Evolutionary conservation across 2,797 vertebrate species (phyloP).

Genomic region (Artibeus lituratus): DNA sequence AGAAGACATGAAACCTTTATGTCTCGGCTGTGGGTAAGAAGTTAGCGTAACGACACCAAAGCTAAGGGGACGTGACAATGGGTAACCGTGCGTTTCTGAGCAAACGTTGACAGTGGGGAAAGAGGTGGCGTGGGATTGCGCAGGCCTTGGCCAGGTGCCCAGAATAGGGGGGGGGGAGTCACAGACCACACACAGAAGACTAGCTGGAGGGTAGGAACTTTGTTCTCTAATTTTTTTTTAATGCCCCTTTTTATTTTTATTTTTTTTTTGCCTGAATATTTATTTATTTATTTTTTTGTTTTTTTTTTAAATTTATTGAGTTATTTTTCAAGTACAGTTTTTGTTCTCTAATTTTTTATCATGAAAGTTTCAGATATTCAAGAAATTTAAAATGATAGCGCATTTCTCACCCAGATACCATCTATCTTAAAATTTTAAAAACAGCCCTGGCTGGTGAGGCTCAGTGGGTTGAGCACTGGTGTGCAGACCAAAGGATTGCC

Average conservation of each 20-base stretch:
- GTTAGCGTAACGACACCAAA: not conserved
- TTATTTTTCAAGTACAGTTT: too few species aligned
- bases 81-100: not conserved
- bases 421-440: not conserved
- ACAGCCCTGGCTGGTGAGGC: too few species aligned
- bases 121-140: not conserved
- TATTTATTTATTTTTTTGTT: too few species aligned
- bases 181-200: not conserved
- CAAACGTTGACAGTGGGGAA: not conserved
- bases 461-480: too few species aligned
- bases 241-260: too few species aligned
- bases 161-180: not conserved
- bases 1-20: not conserved
- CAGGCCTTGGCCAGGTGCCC: not conserved
- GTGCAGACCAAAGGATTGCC: too few species aligned
- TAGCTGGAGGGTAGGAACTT: not conserved
- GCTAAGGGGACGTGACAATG: not conserved
- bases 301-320: too few species aligned
- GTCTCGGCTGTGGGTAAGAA: not conserved
- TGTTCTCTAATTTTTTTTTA: not conserved
- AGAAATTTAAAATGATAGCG: not conserved
- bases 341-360: not conserved
- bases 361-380: not conserved
- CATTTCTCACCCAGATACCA: not conserved
- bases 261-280: too few species aligned